Evolutionary conservation across 2,113 vertebrate genomes (phyloP).

Genomic region (Muntiacus muntjak): DNA sequence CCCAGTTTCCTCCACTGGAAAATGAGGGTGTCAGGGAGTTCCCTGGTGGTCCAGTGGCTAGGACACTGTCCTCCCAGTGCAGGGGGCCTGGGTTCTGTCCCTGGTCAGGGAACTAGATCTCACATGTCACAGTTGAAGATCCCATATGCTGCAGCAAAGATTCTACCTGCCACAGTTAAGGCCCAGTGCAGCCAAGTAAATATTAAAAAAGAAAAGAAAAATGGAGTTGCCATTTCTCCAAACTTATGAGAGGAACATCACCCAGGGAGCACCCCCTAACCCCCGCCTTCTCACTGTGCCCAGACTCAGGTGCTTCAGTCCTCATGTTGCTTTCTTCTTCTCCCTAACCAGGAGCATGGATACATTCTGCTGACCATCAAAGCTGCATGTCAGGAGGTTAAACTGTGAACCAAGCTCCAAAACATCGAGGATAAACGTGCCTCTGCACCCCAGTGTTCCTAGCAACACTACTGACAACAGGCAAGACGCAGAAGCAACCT

Average conservation of each 20-base stretch:
- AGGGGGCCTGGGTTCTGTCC: not conserved
- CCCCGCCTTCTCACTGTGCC: not conserved
- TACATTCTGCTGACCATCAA: not conserved
- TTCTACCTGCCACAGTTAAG: not conserved
- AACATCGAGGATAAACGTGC: not conserved
- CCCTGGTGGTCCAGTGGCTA: not conserved
- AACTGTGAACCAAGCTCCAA: not conserved
- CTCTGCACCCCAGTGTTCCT: not conserved
- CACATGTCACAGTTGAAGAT: not conserved
- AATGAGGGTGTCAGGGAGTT: not conserved
- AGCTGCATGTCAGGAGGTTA: not conserved
- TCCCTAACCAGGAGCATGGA: not conserved
- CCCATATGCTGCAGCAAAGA: not conserved
- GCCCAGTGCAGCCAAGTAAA: not conserved
- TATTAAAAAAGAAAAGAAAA: not conserved
- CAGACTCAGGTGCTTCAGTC: not conserved
- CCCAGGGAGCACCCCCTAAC: not conserved
- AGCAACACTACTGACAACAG: not conserved
- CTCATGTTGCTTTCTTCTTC: not conserved
- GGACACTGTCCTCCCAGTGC: not conserved
- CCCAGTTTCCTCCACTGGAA: not conserved
- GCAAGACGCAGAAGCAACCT: not conserved
- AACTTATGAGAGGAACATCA: fast-evolving
- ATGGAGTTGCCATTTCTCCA: not conserved
- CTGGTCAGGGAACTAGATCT: not conserved